Base-by-base conservation (phyloP, 2,888 invertebrate species). In the Itoplectis maculator region DNA sequence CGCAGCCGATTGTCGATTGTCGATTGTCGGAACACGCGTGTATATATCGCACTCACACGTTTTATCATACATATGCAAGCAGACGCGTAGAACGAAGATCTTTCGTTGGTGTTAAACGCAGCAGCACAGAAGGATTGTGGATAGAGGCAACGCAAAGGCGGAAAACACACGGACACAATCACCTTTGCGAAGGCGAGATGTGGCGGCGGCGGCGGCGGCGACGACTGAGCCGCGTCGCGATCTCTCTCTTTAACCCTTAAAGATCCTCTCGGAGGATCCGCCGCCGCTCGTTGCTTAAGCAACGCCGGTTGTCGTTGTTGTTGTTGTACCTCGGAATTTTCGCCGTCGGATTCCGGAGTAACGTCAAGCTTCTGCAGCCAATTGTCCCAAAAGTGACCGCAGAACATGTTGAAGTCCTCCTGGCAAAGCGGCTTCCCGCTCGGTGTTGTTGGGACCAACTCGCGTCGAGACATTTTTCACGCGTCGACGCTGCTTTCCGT, bases 341-440 rank as follows among this genome's bases (percentile, higher is more conserved):
- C 90, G 70, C 84, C 86, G 68, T 90, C 90, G 75, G 89, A 90
- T 77, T 92, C 92, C 42, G 92, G 91, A 11, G 91, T 92, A 65
- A 90, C 88, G 69, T 90, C 88, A 42, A 89, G 87, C 86, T 90
- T 91, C 70, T 90, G 87, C 37, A 89, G 66, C 91, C 91, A 90
- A 69, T 86, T 81, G 35, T 90, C 88, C 91, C 90, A 91, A 47
- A 86, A 87, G 37, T 87, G 88, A 9, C 87, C 84, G 65, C 69
- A 79, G 70, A 79, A 70, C 65, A 23, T 69, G 54, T 70, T 77
- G 63, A 81, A 72, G 15, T 85, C 80, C 65, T 85, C 84, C 49
- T 85, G 79, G 72, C 76, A 68, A 23, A 69, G 66, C 13, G 75
- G 47, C 8, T 81, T 79, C 20, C 51, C 82, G 79, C 15, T 70